Conservation (phyloP, 1,140 invertebrate genomes). For the Scaptomyza graminum region DNA sequence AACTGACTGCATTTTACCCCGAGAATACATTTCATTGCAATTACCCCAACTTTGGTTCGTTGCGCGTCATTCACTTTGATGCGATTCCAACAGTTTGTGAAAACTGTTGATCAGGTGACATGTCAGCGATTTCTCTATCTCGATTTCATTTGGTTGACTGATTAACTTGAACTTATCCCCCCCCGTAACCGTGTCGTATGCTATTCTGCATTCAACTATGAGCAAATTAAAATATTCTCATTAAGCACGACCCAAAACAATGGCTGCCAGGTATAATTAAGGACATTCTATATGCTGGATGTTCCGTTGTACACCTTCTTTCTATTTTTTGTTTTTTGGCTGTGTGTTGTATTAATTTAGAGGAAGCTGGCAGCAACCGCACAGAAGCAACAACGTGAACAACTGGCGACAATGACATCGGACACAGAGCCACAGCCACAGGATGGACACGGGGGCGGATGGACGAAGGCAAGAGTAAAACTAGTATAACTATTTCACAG, state of each 20-base stretch:
- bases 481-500: constrained; percentile 74
- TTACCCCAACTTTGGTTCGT: not conserved
- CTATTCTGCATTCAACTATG: constrained; percentile 13
- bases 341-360: constrained; percentile 76
- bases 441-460: not conserved
- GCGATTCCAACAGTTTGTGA: constrained; percentile 40
- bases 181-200: not conserved
- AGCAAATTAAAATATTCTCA: constrained; percentile 63
- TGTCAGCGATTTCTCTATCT: constrained; percentile 16
- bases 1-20: constrained; percentile 2
- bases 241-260: constrained; percentile 62
- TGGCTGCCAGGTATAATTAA: constrained; percentile 67
- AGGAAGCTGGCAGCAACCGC: constrained; percentile 45
- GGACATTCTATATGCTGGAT: constrained; percentile 42
- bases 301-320: not conserved
- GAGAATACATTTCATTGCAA: constrained; percentile 4
- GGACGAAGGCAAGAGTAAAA: too few relatives aligned
- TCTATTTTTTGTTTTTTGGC: constrained; percentile 37
- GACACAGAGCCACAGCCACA: constrained; percentile 6
- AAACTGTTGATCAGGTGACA: constrained; percentile 59
- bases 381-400: constrained; percentile 11
- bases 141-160: not conserved
- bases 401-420: constrained; percentile 27
- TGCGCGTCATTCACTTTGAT: constrained; percentile 7
- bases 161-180: not conserved